Evolutionary conservation across 2,888 invertebrate genomes (phyloP).

Genomic region (Heliconius ismenius): DNA sequence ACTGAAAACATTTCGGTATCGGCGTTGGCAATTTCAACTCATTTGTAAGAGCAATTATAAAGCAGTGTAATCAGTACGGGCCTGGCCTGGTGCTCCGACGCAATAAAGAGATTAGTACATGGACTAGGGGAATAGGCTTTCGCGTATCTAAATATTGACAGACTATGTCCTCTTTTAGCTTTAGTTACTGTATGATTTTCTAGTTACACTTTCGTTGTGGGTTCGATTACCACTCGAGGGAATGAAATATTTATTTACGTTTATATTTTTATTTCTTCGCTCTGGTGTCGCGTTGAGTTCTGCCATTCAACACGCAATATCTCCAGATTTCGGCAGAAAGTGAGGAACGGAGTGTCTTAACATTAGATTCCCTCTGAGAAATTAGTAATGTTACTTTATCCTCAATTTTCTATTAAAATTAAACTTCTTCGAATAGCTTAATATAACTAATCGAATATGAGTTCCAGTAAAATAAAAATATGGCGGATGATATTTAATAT

Average conservation of each 20-base stretch:
- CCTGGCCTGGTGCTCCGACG: conserved; percentile 53
- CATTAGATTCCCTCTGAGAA: background rate
- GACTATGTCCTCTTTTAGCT: conserved; percentile 3
- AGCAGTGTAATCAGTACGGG: conserved; percentile 69
- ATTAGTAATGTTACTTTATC: background rate
- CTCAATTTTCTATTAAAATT: background rate
- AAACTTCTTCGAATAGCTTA: background rate
- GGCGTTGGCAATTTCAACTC: conserved; percentile 67
- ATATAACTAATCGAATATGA: background rate
- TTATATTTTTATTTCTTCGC: background rate
- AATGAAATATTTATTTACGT: too few species aligned
- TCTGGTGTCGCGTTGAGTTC: too few species aligned
- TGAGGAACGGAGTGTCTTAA: too few species aligned
- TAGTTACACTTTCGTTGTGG: background rate
- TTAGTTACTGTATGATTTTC: background rate
- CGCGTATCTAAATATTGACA: conserved; percentile 44
- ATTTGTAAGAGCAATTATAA: conserved; percentile 79
- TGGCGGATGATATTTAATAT: too few species aligned
- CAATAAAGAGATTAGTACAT: conserved; percentile 56
- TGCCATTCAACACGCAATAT: too few species aligned
- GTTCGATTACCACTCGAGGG: too few species aligned
- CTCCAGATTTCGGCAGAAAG: too few species aligned
- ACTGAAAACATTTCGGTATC: conserved; percentile 71
- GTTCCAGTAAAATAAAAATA: background rate
- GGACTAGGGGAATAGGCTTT: conserved; percentile 38